Evolutionary conservation across 2,113 vertebrate species (phyloP), one percentile per base, ranked within the genome.

Genomic region (Redunca redunca): DNA sequence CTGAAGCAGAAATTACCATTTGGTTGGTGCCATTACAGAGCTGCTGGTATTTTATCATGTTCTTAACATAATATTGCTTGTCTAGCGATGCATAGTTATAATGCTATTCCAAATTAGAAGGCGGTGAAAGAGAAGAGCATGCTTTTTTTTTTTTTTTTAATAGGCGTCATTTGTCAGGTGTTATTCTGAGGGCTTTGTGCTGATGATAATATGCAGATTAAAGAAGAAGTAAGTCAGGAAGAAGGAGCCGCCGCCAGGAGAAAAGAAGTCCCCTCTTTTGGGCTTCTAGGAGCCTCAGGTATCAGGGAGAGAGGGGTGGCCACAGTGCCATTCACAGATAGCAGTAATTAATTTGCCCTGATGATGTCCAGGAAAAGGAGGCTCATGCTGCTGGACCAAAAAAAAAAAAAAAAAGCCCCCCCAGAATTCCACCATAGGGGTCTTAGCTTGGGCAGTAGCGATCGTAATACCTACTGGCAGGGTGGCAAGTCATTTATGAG

Each of bases 1-100:
- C 98, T 99, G 98, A 98, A 99, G 99, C 98, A 98, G 99, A 99
- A 99, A 99, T 99, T 99, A 99, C 98, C 98, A 99, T 99, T 99
- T 99, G 99, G 99, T 98, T 98, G 99, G 98, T 99, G 99, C 99
- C 99, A 99, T 98, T 99, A 99, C 98, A 98, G 98, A 98, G 98
- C 98, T 98, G 98, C 98, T 97, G 98, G 99, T 98, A 99, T 99
- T 99, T 99, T 98, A 99, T 99, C 99, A 99, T 99, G 99, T 99
- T 99, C 98, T 99, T 99, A 99, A 99, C 99, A 99, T 99, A 99
- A 99, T 99, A 99, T 99, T 99, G 99, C 99, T 99, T 99, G 99
- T 99, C 99, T 99, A 98, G 99, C 98, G 99, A 99, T 99, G 99
- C 99, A 99, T 98, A 98, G 98, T 99, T 99, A 98, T 98, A 98